Evolutionary conservation across 2,888 invertebrate genomes (phyloP).

Genomic region (Epinotia demarniana): DNA sequence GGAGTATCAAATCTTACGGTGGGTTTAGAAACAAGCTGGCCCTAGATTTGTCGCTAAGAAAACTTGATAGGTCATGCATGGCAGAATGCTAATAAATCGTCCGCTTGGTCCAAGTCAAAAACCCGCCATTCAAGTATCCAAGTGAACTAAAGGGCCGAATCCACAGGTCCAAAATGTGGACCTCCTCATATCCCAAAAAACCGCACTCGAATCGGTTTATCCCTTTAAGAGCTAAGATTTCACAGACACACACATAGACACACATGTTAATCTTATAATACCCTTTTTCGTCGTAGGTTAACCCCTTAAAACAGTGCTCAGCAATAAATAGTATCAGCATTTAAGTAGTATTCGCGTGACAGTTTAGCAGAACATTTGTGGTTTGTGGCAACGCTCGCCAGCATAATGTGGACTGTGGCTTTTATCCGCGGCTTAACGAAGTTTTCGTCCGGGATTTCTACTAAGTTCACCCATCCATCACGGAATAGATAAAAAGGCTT

Average conservation of each 20-base stretch:
- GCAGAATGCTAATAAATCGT: neutral
- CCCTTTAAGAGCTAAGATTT: neutral
- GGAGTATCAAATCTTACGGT: neutral
- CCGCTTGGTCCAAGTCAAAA: no score
- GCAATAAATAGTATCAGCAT: neutral
- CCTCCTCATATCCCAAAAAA: no score
- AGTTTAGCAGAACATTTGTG: neutral
- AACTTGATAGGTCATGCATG: neutral
- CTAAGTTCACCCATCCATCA: constrained; percentile 27
- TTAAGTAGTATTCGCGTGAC: neutral
- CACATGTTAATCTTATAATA: neutral
- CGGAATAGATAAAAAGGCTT: constrained; percentile 18
- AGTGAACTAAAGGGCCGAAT: no score
- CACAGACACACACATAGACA: no score
- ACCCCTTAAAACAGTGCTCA: no score
- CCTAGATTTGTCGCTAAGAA: neutral
- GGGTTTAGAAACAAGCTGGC: neutral
- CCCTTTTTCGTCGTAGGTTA: no score
- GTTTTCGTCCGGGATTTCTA: constrained; percentile 13
- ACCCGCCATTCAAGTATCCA: no score
- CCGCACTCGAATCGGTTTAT: neutral
- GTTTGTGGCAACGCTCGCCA: constrained; percentile 21
- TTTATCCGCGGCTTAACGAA: constrained; percentile 24
- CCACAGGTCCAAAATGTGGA: no score
- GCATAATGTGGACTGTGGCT: constrained; percentile 2